Evolutionary conservation across 2,113 vertebrate genomes (phyloP).

Genomic region (Chauna torquata): DNA sequence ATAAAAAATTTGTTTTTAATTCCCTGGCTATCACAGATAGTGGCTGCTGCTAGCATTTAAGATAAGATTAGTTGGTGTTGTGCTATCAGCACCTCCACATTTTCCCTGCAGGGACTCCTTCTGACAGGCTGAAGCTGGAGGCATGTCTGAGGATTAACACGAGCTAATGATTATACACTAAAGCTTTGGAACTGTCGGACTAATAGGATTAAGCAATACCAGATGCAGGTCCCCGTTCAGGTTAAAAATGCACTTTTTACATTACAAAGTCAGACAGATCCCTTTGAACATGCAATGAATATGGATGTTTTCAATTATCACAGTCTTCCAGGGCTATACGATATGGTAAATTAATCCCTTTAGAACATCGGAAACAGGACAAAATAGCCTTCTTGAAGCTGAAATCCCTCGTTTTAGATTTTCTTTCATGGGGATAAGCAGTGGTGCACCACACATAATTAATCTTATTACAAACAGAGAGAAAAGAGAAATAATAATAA

Average conservation of each 20-base stretch:
- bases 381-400: slow-evolving; percentile 89
- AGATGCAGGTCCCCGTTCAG: slow-evolving; percentile 89
- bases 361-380: slow-evolving; percentile 89
- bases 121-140: slow-evolving; percentile 87
- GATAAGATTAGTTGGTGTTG: slow-evolving; percentile 89
- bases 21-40: slow-evolving; percentile 86
- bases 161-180: slow-evolving; percentile 92
- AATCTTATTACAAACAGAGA: slow-evolving; percentile 87
- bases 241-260: slow-evolving; percentile 94
- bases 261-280: slow-evolving; percentile 92
- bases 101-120: slow-evolving; percentile 88
- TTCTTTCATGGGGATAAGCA: slow-evolving; percentile 88
- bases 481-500: slow-evolving; percentile 52
- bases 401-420: slow-evolving; percentile 87
- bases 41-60: slow-evolving; percentile 87
- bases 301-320: slow-evolving; percentile 95
- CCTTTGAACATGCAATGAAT: slow-evolving; percentile 94
- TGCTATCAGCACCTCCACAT: slow-evolving; percentile 89
- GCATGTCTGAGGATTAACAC: slow-evolving; percentile 90
- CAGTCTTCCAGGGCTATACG: slow-evolving; percentile 91
- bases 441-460: slow-evolving; percentile 85
- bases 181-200: slow-evolving; percentile 90
- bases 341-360: slow-evolving; percentile 93
- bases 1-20: slow-evolving; percentile 86
- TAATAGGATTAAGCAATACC: slow-evolving; percentile 92